Conservation (phyloP, 1,140 invertebrate genomes). For the Brachionus koreanus region DNA sequence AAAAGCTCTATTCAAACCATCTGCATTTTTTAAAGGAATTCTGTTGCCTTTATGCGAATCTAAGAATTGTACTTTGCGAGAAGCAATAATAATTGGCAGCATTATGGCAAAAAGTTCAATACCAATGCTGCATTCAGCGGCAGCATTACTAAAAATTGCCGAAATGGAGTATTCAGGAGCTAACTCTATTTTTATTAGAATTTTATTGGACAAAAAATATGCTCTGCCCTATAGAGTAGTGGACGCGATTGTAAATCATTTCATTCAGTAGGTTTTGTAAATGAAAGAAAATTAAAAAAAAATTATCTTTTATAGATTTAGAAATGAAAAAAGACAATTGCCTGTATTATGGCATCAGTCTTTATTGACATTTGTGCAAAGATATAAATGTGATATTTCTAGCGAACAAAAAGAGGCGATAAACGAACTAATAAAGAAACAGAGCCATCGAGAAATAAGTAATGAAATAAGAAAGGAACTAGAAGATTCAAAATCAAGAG, state of each 20-base stretch:
- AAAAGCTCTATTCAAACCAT: conserved; percentile 91
- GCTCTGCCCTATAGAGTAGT: conserved; percentile 89
- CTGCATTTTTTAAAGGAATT: conserved; percentile 97
- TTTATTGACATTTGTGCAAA: conserved; percentile 84
- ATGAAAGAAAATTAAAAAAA: neutral
- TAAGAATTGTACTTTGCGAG: conserved; percentile 85
- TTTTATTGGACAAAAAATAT: conserved; percentile 96
- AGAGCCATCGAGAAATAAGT: conserved; percentile 74
- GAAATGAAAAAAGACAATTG: conserved; percentile 72
- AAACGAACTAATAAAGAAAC: conserved; percentile 70
- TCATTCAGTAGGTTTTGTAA: conserved; percentile 70
- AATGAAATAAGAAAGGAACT: conserved; percentile 35
- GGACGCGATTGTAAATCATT: conserved; percentile 92
- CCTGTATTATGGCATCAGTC: conserved; percentile 96
- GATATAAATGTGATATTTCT: conserved; percentile 90
- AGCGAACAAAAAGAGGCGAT: conserved; percentile 83
- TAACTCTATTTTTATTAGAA: conserved; percentile 87
- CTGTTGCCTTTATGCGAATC: conserved; percentile 82
- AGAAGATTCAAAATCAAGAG: neutral
- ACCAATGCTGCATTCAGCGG: conserved; percentile 90
- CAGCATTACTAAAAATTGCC: conserved; percentile 79
- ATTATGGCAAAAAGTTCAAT: conserved; percentile 85
- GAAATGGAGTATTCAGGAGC: conserved; percentile 97
- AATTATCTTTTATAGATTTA: conserved; percentile 62
- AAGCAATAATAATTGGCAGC: conserved; percentile 89